Conservation (phyloP, 2,797 vertebrate species). For the Chloroceryle amazona region DNA sequence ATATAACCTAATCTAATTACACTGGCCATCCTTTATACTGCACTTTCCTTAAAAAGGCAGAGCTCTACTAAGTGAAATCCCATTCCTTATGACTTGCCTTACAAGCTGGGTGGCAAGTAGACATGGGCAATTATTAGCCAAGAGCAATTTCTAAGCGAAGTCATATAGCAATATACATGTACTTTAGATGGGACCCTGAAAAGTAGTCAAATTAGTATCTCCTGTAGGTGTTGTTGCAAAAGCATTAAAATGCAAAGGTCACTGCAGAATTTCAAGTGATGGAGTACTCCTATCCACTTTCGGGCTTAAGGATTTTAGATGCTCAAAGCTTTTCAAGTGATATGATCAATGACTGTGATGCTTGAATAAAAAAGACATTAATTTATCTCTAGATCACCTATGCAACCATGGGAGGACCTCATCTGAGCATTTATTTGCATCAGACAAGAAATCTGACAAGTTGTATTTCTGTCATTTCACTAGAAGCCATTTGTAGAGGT, state of each 20-base stretch:
- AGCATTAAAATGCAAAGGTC: neutral
- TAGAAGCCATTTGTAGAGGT: neutral
- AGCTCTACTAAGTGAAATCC: neutral
- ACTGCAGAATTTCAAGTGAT: neutral
- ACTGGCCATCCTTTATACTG: neutral
- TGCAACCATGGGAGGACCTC: neutral
- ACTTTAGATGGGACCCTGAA: neutral
- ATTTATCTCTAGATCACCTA: neutral
- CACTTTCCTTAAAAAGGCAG: neutral
- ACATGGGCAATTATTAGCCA: neutral
- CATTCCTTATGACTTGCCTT: neutral
- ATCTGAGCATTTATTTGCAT: neutral
- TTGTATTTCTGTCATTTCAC: neutral
- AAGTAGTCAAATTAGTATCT: neutral
- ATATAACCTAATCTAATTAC: neutral
- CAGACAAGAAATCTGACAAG: neutral
- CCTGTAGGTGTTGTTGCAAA: neutral
- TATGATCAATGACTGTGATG: neutral
- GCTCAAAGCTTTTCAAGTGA: neutral
- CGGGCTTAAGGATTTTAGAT: neutral
- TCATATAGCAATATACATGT: neutral
- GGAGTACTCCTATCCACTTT: neutral
- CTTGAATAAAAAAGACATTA: neutral
- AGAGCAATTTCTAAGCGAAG: neutral
- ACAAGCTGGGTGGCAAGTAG: neutral